Evolutionary conservation across 2,888 invertebrate species (phyloP), one percentile per base, ranked within the genome.

Genomic region (Hofmannophila pseudospretella): DNA sequence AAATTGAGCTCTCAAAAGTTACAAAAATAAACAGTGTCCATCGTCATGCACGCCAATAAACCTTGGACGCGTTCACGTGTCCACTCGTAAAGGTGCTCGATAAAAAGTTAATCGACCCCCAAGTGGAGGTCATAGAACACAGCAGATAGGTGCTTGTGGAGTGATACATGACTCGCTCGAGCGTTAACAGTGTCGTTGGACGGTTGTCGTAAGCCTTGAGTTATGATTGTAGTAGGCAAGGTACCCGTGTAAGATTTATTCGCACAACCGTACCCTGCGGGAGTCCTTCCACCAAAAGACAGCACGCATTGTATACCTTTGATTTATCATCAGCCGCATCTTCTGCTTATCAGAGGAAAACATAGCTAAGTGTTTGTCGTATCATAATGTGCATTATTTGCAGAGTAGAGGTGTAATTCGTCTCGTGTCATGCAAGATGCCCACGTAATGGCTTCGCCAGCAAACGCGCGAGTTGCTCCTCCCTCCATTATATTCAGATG

Each of bases 401-500:
- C 20, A 32, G 29, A 36, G 29, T 16, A 44, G 35, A 41, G 35
- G 23, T 23, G 36, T 39, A 32, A 49, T 49, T 45, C 44, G 40
- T 50, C 47, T 44, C 26, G 30, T 42, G 47, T 41, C 45, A 41
- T 42, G 45, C 58, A 54, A 55, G 60, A 54, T 65, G 58, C 65
- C 66, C 58, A 70, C 72, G 67, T 71, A 70, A 72, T 71, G 58
- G 61, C 67, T 67, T 61, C 54, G 65, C 59, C 67, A 58, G 60
- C 58, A 62, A 58, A 62, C 72, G 55, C 60, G 54, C 56, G 44
- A 49, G 47, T 51, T 58, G 65, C 68, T 51, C 76, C 77, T 67
- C 72, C 72, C 50, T 47, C 80, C 69, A 80, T 82, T 81, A 77
- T 82, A 82, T 81, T 79, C 77, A 78, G 76, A 82, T 80, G 78